Base-by-base conservation (phyloP, 2,888 invertebrate species). In the Drosophila nr. fundita region DNA sequence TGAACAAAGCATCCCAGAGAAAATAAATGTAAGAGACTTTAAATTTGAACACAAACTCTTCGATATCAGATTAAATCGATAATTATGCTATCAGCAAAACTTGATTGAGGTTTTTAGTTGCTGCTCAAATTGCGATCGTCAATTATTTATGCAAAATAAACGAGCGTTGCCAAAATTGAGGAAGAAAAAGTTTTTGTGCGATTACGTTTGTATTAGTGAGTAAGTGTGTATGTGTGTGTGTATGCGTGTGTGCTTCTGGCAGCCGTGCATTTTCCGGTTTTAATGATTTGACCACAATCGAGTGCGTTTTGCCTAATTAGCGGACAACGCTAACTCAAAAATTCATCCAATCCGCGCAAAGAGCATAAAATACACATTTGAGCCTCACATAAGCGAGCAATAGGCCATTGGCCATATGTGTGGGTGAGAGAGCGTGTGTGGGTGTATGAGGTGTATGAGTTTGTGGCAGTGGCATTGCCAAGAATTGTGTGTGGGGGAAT, bases 221-320 rank as follows among this genome's bases (percentile, higher is more conserved):
- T 34, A 38, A 42, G 58, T 45, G 29, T 30, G 55, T 8, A 27
- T 13, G 59, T 8, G 32, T 13, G 45, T 13, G 24, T 32, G 55
- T 8, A 29, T 13, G 45, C 15, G 24, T 32, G 55, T 8, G 32
- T 13, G 59, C 45, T 11, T 27, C 42, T 61, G 73, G 72, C 72
- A 59, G 74, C 75, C 74, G 67, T 83, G 78, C 73, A 83, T 87
- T 83, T 77, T 80, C 82, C 74, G 76, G 78, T 72, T 86, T 90
- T 88, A 88, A 88, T 87, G 87, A 86, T 90, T 90, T 86, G 86
- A 84, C 84, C 89, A 86, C 85, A 89, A 89, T 86, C 89, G 87
- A 86, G 87, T 88, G 87, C 87, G 87, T 86, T 88, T 88, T 87
- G 87, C 90, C 80, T 87, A 90, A 90, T 90, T 87, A 89, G 90